Evolutionary conservation across 2,797 vertebrate genomes (phyloP), one percentile per base, ranked within the genome.

Genomic region (Cyclura pinguis): DNA sequence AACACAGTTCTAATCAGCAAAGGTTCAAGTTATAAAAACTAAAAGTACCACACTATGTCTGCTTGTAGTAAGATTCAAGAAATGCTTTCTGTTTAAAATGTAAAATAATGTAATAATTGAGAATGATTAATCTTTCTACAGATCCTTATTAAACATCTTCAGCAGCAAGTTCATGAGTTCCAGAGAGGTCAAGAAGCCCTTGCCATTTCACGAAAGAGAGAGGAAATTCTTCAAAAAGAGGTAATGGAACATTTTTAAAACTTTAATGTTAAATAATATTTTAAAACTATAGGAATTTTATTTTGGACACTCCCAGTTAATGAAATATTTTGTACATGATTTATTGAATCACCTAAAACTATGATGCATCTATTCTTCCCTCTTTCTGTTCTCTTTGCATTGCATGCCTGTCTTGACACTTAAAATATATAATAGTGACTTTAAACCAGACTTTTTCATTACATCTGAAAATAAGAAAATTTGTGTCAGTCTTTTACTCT

Each of bases 151-250:
- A 98, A 97, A 89, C 98, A 98, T 96, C 96, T 99, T 87, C 98
- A 98, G 91, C 97, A 98, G 18, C 98, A 99, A 96, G 94, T 99
- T 73, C 93, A 91, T 42, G 98, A 98, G 52, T 95, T 98, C 2
- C 98, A 98, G 89, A 95, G 90, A 89, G 96, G 93, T 91, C 98
- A 97, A 93, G 98, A 98, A 29, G 98, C 97, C 0, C 97, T 99
- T 86, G 84, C 90, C 8, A 74, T 98, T 91, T 98, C 98, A 92
- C 98, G 96, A 91, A 97, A 97, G 89, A 92, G 98, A 94, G 99
- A 99, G 92, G 98, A 98, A 69, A 97, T 98, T 27, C 96, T 99
- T 83, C 98, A 99, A 92, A 98, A 96, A 74, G 98, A 99, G 98
- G 99, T 99, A 96, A 84, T 73, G 89, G 59, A 76, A 78, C 83